Percentiles rank a stretch among this genome's conserved stretches.
phyloP scores from a whole-genome alignment of 2,888 invertebrate genomes.

The Trichopoda pennipes region DNA sequence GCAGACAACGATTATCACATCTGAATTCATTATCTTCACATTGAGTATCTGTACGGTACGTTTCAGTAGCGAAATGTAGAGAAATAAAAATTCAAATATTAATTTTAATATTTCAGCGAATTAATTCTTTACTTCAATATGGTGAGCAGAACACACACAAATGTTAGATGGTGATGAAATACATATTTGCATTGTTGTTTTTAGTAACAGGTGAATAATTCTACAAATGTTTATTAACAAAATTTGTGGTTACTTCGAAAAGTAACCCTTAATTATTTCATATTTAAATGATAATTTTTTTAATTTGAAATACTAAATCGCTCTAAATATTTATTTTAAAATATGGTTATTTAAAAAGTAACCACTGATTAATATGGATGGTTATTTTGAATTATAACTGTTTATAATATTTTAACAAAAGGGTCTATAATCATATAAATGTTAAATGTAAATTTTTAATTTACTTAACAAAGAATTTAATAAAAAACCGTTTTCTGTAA shows the following conservation, averaged over 20 bases:
- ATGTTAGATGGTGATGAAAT: slow-evolving; percentile 53
- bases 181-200: slow-evolving; percentile 32
- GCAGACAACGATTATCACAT: slow-evolving; percentile 85
- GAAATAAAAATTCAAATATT: slow-evolving; percentile 47
- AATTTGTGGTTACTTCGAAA: slow-evolving; percentile 32
- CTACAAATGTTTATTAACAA: slow-evolving; percentile 28
- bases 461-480: background rate
- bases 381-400: background rate
- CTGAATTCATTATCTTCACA: slow-evolving; percentile 82
- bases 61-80: slow-evolving; percentile 40
- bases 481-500: slow-evolving; percentile 3
- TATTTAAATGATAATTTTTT: background rate
- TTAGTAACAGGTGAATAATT: slow-evolving; percentile 60
- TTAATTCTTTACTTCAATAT: background rate
- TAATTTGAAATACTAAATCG: background rate
- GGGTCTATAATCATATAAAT: background rate
- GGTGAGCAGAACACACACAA: slow-evolving; percentile 27
- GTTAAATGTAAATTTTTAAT: background rate
- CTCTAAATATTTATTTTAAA: background rate
- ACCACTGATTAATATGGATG: background rate
- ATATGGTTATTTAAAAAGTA: background rate
- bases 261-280: slow-evolving; percentile 1
- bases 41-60: slow-evolving; percentile 56
- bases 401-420: background rate
- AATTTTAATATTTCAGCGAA: slow-evolving; percentile 17